Base-by-base conservation (phyloP, 2,888 invertebrate genomes). In the Ochlodes sylvanus region DNA sequence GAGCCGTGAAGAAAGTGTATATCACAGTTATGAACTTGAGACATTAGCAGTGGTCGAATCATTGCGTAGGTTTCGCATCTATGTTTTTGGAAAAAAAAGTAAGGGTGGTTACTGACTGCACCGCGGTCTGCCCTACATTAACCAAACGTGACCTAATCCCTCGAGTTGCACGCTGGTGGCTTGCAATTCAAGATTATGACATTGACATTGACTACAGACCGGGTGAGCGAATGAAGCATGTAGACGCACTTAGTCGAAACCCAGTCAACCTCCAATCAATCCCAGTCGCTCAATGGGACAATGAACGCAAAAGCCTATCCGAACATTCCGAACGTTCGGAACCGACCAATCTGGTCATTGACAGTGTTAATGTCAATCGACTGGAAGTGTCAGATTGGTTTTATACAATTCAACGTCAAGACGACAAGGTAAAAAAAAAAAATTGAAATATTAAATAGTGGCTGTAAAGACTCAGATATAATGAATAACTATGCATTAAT, bases 11-110 rank as follows among this genome's bases (percentile, higher is more conserved):
- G 80, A 80, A 78, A 63, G 68, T 5, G 55, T 71, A 1, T 83
- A 77, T 62, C 77, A 77, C 78, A 85, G 71, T 75, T 86, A 84
- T 68, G 83, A 86, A 55, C 71, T 86, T 0, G 73, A 85, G 66
- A 81, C n/a, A n/a, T n/a, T n/a, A n/a, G n/a, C n/a, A n/a, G n/a
- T n/a, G n/a, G n/a, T n/a, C n/a, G n/a, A n/a, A n/a, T n/a, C 82
- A 0, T 69, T 84, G 82, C 82, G 80, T 15, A 62, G 66, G 5
- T 78, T 79, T 63, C 58, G 78, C 0, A 72, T 77, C 0, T 79
- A 79, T 58, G 17, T 78, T 0, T 14, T 72, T 7, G 78, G 76
- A n/a, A 27, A 74, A 73, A 61, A 71, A 63, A 0, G 60, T 77
- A 9, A 72, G 71, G 54, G 62, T 76, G 0, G 69, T 75, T 0